phyloP scores from a whole-genome alignment of 2,113 vertebrate species.

The human (Homo sapiens) region GRCh38 chr5:174056501-174057000 shows the following conservation, averaged over 20 bases:
- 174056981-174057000: constrained; percentile 82
- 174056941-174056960: constrained; percentile 74
- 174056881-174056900: constrained; percentile 79
- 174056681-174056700: not conserved
- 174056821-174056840: constrained; percentile 87
- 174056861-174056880: constrained; percentile 86
- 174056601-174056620: not conserved
- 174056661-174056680: not conserved
- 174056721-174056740: constrained; percentile 20
- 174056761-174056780: constrained; percentile 67
- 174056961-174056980: constrained; percentile 85
- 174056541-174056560: not conserved
- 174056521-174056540: not conserved
- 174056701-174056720: constrained; percentile 3
- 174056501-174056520: not conserved
- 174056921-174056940: constrained; percentile 73
- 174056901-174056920: constrained; percentile 77
- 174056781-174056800: constrained; percentile 80
- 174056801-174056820: constrained; percentile 72
- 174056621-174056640: not conserved
- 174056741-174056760: constrained; percentile 31
- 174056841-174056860: constrained; percentile 83
- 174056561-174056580: not conserved
- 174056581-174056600: too few species aligned
- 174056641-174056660: not conserved